Base-by-base conservation (phyloP, 2,113 vertebrate species). In the Labeo rohita region DNA sequence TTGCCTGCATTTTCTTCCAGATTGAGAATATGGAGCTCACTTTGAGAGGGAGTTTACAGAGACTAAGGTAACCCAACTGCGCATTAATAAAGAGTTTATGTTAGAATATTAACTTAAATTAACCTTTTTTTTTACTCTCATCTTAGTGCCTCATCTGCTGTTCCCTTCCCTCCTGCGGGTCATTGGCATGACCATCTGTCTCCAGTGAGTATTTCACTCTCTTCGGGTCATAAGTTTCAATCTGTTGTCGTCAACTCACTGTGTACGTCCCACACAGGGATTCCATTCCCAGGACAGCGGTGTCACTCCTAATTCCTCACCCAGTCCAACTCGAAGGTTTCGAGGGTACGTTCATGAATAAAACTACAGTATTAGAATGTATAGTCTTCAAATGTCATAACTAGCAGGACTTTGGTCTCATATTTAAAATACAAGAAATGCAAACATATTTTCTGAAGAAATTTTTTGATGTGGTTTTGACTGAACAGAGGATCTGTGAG, bases 241-340 rank as follows among this genome's bases (percentile, higher is more conserved):
- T 75, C 13, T 12, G 23, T 28, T 73, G 73, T 52, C 28, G 5
- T 54, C 8, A 36, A 28, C 61, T 28, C 65, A 82, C 18, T 9
- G 36, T 84, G n/a, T 36, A 18, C 11, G 28, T 87, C 47, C 85
- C 16, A 68, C 50, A 81, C 89, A 95, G 95, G 94, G 92, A 85
- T 93, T 93, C 79, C 91, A 88, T 65, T 89, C 92, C 4, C 92
- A 93, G 87, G 94, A 96, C 89, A 93, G 93, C 54, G 94, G 95
- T 2, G 86, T 93, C 77, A 96, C 95, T 0, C 95, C 95, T 6
- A 95, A 95, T 90, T 96, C 94, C 6, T 95, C 95, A 12, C 95
- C 95, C 0, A 95, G 94, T 88, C 94, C 95, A 74, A 94, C 93
- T 12, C 70, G 95, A 80, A 93, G 95, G 76, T 95, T 95, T 91